Percentiles rank a stretch among this genome's conserved stretches.
Evolutionary conservation across 1,140 invertebrate genomes (phyloP).

Genomic region (Drosophila leontia): DNA sequence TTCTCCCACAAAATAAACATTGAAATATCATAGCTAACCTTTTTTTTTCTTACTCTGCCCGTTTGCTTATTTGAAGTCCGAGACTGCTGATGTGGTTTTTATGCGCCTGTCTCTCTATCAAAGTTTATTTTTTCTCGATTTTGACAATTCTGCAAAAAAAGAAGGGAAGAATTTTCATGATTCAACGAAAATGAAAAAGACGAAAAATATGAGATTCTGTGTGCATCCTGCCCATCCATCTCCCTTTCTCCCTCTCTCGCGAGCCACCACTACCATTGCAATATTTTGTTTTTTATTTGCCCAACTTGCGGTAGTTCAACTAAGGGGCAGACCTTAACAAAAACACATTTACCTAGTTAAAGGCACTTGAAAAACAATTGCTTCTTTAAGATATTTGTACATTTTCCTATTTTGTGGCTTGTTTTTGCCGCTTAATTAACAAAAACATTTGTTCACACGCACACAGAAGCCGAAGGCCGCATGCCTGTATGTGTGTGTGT

Average conservation of each 20-base stretch:
- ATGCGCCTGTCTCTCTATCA: not conserved
- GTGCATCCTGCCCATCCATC: conserved; percentile 7
- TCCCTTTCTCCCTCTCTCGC: conserved; percentile 14
- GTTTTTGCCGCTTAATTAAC: conserved; percentile 22
- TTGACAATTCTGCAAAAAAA: conserved; percentile 32
- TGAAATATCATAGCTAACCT: not conserved
- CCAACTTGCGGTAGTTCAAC: not conserved
- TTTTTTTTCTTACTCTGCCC: conserved; percentile 3
- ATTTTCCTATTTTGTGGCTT: conserved; percentile 9
- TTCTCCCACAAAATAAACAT: no score
- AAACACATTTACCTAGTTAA: no score
- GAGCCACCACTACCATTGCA: conserved; percentile 1
- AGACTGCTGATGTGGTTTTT: conserved; percentile 10
- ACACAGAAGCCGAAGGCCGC: conserved; percentile 17
- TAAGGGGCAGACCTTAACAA: no score
- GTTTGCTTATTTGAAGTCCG: conserved; percentile 12
- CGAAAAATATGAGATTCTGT: not conserved
- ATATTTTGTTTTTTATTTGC: conserved; percentile 6
- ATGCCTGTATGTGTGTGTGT: conserved; percentile 1
- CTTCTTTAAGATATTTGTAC: not conserved
- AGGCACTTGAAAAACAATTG: not conserved
- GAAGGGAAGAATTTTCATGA: not conserved
- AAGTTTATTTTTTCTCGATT: not conserved
- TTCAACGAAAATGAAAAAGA: conserved; percentile 3
- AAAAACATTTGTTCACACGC: not conserved